phyloP scores from a whole-genome alignment of 2,888 invertebrate genomes.

The Fragum sueziense region DNA sequence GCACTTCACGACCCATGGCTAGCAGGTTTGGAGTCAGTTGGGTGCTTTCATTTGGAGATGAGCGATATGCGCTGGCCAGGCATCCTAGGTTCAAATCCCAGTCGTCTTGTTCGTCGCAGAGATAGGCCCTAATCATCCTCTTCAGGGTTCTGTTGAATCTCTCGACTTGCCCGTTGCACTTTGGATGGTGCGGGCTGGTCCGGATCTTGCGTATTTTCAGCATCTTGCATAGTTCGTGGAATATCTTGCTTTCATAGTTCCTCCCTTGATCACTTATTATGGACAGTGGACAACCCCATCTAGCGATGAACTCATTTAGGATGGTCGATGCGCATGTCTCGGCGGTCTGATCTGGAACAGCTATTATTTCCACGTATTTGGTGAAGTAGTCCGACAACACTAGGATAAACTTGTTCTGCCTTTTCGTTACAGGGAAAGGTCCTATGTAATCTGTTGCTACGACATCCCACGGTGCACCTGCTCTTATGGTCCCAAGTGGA shows the following conservation, averaged over 20 bases:
- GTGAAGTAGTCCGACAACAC: slow-evolving; percentile 21
- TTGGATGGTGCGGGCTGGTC: too few species aligned
- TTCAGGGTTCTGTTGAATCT: too few species aligned
- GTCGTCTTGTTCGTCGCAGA: too few species aligned
- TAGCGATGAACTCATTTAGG: slow-evolving; percentile 32
- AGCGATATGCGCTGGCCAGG: slow-evolving; percentile 52
- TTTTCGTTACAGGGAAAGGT: slow-evolving; percentile 21
- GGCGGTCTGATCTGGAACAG: slow-evolving; percentile 6
- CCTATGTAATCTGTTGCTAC: slow-evolving; percentile 20
- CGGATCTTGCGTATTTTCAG: too few species aligned
- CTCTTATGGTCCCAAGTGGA: neutral
- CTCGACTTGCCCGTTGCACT: too few species aligned
- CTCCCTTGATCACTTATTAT: slow-evolving; percentile 44
- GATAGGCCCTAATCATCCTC: slow-evolving; percentile 54
- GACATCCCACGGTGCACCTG: slow-evolving; percentile 31
- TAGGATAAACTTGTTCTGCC: slow-evolving; percentile 19
- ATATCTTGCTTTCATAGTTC: slow-evolving; percentile 42
- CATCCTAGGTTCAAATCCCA: too few species aligned
- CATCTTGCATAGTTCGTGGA: slow-evolving; percentile 35
- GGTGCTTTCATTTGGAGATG: slow-evolving; percentile 46
- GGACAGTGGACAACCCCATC: slow-evolving; percentile 34
- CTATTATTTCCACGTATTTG: slow-evolving; percentile 21
- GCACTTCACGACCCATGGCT: slow-evolving; percentile 53
- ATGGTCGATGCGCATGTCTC: slow-evolving; percentile 24
- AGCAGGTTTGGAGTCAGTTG: slow-evolving; percentile 52